Percentiles rank a stretch among this genome's conserved stretches.
phyloP scores from a whole-genome alignment of 2,888 invertebrate genomes.

The Tryphoninae sp. region DNA sequence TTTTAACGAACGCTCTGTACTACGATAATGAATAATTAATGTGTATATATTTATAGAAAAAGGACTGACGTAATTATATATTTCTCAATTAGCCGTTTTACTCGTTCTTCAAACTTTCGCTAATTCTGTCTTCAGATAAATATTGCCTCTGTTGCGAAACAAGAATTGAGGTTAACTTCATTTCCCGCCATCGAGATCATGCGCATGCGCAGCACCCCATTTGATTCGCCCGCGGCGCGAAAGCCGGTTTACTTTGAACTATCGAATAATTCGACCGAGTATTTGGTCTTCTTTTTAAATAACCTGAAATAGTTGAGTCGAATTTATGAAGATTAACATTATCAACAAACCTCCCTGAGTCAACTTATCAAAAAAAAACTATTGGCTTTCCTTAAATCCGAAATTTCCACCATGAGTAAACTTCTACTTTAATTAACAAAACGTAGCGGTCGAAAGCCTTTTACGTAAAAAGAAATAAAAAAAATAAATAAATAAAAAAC shows the following conservation, averaged over 20 bases:
- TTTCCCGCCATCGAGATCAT: background rate
- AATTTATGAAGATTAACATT: no score
- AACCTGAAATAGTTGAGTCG: no score
- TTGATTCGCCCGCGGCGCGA: background rate
- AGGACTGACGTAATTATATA: conserved; percentile 60
- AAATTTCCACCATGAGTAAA: no score
- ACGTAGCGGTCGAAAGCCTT: background rate
- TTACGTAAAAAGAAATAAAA: background rate
- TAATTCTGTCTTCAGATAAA: conserved; percentile 14
- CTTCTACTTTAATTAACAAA: background rate
- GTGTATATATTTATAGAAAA: conserved; percentile 68
- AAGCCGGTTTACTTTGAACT: no score
- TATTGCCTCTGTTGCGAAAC: conserved; percentile 6
- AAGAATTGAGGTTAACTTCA: background rate
- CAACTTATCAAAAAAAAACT: no score
- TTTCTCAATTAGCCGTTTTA: conserved; percentile 55
- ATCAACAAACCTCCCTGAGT: no score
- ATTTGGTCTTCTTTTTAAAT: no score
- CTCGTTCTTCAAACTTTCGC: conserved; percentile 27
- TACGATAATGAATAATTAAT: conserved; percentile 59
- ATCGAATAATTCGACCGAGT: no score
- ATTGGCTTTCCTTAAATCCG: no score
- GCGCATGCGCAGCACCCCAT: background rate
- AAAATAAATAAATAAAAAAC: background rate
- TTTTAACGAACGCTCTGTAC: conserved; percentile 50